A percentile compares a stretch with the other conserved stretches of the same genome.
Evolutionary conservation across 2,113 vertebrate genomes (phyloP).

Genomic region (Echinops telfairi): DNA sequence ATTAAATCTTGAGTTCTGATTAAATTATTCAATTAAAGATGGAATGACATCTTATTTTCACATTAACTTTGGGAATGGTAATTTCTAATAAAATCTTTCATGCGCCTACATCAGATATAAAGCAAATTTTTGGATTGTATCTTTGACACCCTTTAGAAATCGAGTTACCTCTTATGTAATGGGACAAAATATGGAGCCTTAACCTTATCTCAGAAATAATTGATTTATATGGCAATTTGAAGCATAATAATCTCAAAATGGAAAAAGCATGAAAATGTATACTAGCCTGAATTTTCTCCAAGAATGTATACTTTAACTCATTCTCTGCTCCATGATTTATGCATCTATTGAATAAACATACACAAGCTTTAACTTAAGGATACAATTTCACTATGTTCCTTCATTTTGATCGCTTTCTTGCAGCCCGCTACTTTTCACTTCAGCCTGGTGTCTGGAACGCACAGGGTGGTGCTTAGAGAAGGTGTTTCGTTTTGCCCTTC

Average conservation of each 20-base stretch:
- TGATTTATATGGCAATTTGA: background rate
- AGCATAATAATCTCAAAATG: background rate
- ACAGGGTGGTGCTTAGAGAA: background rate
- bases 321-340: background rate
- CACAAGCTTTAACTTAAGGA: background rate
- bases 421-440: background rate
- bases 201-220: constrained; percentile 8
- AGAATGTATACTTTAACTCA: background rate
- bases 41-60: background rate
- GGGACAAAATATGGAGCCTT: background rate
- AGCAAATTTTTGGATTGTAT: background rate
- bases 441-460: no score
- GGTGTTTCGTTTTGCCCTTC: background rate
- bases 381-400: background rate
- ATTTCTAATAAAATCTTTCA: constrained; percentile 33
- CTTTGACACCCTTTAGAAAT: background rate
- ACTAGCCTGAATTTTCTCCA: background rate
- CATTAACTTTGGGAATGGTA: background rate
- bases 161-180: background rate
- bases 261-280: background rate
- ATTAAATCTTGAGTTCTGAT: background rate
- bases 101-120: background rate
- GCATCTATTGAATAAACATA: background rate
- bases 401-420: background rate
- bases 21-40: constrained; percentile 4